Evolutionary conservation across 2,113 vertebrate species (phyloP).

Genomic region (Rynchops niger): DNA sequence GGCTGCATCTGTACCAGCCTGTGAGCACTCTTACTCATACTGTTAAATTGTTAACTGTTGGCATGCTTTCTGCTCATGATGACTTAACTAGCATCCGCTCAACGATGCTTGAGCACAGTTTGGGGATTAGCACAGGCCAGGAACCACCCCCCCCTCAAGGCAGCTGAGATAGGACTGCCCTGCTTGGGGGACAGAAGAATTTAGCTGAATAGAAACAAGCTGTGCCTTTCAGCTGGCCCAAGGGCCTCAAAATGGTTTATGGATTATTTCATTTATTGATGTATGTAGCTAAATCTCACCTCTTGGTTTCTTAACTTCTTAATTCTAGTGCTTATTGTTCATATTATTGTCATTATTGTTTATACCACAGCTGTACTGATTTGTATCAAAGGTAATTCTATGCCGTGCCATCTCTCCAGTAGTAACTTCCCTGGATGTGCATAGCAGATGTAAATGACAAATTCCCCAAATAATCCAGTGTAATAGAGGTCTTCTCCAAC

Average conservation of each 20-base stretch:
- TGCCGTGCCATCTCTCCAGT: not conserved
- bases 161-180: fast-evolving
- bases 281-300: not conserved
- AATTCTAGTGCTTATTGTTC: not conserved
- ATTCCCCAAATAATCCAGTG: not conserved
- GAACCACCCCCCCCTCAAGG: not conserved
- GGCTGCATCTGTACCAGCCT: too few relatives aligned
- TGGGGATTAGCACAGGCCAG: not conserved
- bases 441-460: not conserved
- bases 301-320: not conserved
- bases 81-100: not conserved
- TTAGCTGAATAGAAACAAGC: not conserved
- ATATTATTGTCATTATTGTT: not conserved
- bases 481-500: not conserved
- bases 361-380: not conserved
- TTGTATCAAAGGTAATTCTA: not conserved
- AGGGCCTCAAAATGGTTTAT: not conserved
- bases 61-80: not conserved
- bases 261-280: not conserved
- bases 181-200: not conserved
- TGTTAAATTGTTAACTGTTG: not conserved
- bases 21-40: fast-evolving
- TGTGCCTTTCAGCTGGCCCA: not conserved
- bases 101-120: too few relatives aligned
- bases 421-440: not conserved